Evolutionary conservation across 2,888 invertebrate genomes (phyloP), one percentile per base, ranked within the genome.

Genomic region (Lottia scabra): DNA sequence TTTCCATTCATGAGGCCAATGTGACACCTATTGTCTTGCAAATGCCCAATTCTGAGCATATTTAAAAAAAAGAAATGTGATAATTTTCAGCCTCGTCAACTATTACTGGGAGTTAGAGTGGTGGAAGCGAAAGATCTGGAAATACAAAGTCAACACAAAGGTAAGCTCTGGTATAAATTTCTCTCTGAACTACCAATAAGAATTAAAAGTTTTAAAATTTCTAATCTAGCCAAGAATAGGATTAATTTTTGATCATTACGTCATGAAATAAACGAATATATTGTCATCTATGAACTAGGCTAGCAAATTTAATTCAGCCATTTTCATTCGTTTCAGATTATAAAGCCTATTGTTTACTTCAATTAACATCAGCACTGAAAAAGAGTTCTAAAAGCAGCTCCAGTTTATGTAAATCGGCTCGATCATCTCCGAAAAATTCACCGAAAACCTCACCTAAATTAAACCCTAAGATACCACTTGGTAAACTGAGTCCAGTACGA

Each of bases 271-370:
- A 30, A 30, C 30, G 2, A 30, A 30, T 30, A 30, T 30, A 30
- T 30, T 30, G 2, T 30, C 5, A 30, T 30, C 5, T 30, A 30
- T n/a, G n/a, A n/a, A n/a, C n/a, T n/a, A n/a, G n/a, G n/a, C n/a
- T n/a, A n/a, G n/a, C n/a, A 6, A 30, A 30, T 30, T 30, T 30
- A 4, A 30, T 30, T 30, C 30, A 56, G 15, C 1, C n/a, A 56
- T 56, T 13, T 56, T 23, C 43, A 10, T 65, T 48, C 48, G n/a
- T 76, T 74, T 44, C 73, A 79, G 79, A 76, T 13, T 72, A 71
- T 48, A 78, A 80, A 62, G 73, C 81, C n/a, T 85, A 81, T 72
- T 86, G 85, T 67, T 67, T 86, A 10, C 72, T 85, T 23, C 56
- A 56, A 56, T 19, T 56, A 23, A 23, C 56, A 3, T 56, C 56